phyloP scores from a whole-genome alignment of 2,113 vertebrate genomes.

The Candoia aspera region DNA sequence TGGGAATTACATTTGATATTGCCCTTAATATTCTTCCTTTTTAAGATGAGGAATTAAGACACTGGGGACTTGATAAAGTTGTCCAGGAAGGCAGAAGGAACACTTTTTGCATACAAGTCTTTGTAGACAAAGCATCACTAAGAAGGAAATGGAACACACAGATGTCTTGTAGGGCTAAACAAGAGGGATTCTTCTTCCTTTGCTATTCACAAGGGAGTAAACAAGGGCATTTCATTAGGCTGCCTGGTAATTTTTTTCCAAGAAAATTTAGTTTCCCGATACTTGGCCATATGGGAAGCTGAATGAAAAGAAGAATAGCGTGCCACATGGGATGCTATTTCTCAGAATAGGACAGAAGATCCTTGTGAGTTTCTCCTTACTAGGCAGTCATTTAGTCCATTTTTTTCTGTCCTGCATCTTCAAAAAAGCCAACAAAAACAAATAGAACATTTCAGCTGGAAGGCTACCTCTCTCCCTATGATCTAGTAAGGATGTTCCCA shows the following conservation, averaged over 20 bases:
- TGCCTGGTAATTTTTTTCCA: neutral
- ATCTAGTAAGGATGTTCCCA: neutral
- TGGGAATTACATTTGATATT: neutral
- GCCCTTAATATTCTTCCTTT: neutral
- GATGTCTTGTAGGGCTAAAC: neutral
- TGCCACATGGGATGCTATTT: neutral
- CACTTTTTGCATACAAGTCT: neutral
- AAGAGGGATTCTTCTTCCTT: neutral
- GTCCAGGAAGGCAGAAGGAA: neutral
- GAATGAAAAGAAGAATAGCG: neutral
- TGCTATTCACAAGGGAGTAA: neutral
- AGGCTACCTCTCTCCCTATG: neutral
- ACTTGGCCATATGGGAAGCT: neutral
- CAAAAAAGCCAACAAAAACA: slow-evolving; percentile 12
- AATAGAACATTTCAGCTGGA: neutral
- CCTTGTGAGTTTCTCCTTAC: neutral
- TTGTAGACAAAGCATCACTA: neutral
- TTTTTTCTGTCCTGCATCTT: slow-evolving; percentile 9
- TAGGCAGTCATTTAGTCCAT: neutral
- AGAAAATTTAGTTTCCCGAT: slow-evolving; percentile 9
- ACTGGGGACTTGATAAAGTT: neutral
- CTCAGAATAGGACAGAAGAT: neutral
- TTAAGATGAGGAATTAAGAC: neutral
- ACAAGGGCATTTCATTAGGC: neutral
- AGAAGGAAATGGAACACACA: neutral